Conservation (phyloP, 2,888 invertebrate genomes). For the Dascillus cervinus region DNA sequence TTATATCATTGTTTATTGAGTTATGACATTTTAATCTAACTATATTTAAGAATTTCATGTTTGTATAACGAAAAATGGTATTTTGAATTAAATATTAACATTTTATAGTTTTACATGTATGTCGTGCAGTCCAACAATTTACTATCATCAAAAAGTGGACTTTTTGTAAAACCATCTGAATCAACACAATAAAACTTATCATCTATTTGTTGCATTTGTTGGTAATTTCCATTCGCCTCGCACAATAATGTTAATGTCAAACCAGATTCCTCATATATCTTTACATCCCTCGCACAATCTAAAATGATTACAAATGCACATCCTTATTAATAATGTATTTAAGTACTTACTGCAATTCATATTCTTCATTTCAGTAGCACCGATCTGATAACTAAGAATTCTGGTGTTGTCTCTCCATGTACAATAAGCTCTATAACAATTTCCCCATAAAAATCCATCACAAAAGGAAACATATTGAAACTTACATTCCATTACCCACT, state of each 20-base stretch:
- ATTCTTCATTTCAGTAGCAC: constrained; percentile 26
- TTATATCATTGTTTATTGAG: too few species aligned
- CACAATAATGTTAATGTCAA: constrained; percentile 46
- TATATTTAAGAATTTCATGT: too few species aligned
- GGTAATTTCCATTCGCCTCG: constrained; percentile 52
- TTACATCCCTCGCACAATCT: constrained; percentile 57
- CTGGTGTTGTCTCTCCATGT: constrained; percentile 52
- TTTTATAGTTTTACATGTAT: too few species aligned
- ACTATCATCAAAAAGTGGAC: too few species aligned
- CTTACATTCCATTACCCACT: constrained; percentile 51
- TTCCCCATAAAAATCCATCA: neutral
- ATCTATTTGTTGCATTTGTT: constrained; percentile 40
- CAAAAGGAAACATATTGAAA: constrained; percentile 12
- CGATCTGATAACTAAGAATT: constrained; percentile 48
- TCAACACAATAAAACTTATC: constrained; percentile 54
- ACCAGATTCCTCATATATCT: constrained; percentile 45
- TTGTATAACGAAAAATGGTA: too few species aligned
- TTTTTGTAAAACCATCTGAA: constrained; percentile 48
- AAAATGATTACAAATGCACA: constrained; percentile 9
- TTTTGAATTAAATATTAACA: too few species aligned
- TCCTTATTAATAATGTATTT: constrained; percentile 1
- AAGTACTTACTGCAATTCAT: constrained; percentile 55
- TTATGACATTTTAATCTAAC: too few species aligned
- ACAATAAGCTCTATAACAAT: constrained; percentile 49
- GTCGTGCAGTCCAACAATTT: too few species aligned